Conservation (phyloP, 2,113 vertebrate species). For the Bufo gargarizans region DNA sequence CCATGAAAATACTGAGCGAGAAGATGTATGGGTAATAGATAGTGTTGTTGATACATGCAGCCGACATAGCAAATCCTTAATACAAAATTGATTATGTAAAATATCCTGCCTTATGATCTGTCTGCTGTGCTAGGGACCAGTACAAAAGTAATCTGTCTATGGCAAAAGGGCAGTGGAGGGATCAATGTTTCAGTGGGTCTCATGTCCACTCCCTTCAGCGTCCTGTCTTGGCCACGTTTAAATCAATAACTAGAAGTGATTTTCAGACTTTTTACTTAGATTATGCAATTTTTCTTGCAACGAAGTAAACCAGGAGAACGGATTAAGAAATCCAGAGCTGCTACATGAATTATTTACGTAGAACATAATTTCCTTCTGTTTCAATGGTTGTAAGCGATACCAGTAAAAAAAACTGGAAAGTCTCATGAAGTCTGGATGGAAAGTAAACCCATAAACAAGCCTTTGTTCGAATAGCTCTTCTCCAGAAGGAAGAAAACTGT, state of each 20-base stretch:
- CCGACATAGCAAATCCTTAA: constrained; percentile 71
- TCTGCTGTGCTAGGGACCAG: constrained; percentile 63
- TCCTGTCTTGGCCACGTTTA: constrained; percentile 59
- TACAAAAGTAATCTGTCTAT: constrained; percentile 70
- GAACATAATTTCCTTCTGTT: background rate
- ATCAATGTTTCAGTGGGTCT: constrained; percentile 73
- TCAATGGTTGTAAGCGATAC: background rate
- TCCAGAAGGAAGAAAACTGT: background rate
- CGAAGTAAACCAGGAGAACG: constrained; percentile 29
- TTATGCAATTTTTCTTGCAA: constrained; percentile 51
- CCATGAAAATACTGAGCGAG: constrained; percentile 69
- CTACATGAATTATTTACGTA: constrained; percentile 12
- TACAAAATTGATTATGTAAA: constrained; percentile 86
- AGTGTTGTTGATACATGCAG: constrained; percentile 80
- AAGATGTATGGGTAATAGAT: constrained; percentile 75
- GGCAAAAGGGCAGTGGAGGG: constrained; percentile 80
- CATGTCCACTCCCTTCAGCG: constrained; percentile 62
- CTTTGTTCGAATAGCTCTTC: background rate
- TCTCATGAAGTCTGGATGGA: background rate
- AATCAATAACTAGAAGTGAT: constrained; percentile 59
- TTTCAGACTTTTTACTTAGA: constrained; percentile 49
- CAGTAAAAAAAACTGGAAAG: background rate
- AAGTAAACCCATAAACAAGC: background rate
- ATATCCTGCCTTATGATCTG: constrained; percentile 75
- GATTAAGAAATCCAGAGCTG: constrained; percentile 27